phyloP scores from a whole-genome alignment of 2,888 invertebrate genomes.

The Coleophora flavipennella region DNA sequence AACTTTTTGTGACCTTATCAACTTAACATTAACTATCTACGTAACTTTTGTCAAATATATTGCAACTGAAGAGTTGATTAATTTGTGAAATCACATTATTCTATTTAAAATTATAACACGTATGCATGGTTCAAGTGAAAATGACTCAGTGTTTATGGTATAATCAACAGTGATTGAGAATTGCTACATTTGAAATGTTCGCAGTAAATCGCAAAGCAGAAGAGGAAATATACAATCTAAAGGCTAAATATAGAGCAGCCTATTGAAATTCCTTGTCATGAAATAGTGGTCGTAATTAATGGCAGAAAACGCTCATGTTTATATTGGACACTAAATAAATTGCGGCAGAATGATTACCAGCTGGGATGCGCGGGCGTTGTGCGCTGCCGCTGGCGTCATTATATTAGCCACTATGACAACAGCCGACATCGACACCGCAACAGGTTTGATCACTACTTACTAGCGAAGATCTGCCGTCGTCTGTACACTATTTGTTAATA shows the following conservation, averaged over 20 bases:
- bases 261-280: conserved; percentile 27
- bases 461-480: conserved; percentile 23
- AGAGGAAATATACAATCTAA: conserved; percentile 20
- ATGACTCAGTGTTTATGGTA: conserved; percentile 53
- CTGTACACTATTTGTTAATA: conserved; percentile 17
- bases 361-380: conserved; percentile 30
- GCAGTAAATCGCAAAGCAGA: conserved; percentile 23
- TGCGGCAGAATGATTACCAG: conserved; percentile 37
- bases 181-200: conserved; percentile 33
- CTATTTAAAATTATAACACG: conserved; percentile 30
- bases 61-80: too few species aligned
- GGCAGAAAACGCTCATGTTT: conserved; percentile 27
- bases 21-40: not conserved
- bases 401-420: conserved; percentile 24
- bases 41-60: too few species aligned
- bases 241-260: conserved; percentile 36
- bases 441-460: conserved; percentile 41
- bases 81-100: conserved; percentile 3
- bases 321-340: conserved; percentile 24
- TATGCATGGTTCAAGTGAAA: conserved; percentile 33
- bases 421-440: conserved; percentile 14
- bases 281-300: conserved; percentile 27
- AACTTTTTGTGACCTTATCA: conserved; percentile 2
- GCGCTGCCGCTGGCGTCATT: conserved; percentile 29
- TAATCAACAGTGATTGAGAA: conserved; percentile 38